Percentiles rank a stretch among this genome's conserved stretches.
These are phyloP conservation scores for Manduca sexta DNA, from an alignment of 1,140 invertebrate genomes.

Conservation along the genomic window DNA sequence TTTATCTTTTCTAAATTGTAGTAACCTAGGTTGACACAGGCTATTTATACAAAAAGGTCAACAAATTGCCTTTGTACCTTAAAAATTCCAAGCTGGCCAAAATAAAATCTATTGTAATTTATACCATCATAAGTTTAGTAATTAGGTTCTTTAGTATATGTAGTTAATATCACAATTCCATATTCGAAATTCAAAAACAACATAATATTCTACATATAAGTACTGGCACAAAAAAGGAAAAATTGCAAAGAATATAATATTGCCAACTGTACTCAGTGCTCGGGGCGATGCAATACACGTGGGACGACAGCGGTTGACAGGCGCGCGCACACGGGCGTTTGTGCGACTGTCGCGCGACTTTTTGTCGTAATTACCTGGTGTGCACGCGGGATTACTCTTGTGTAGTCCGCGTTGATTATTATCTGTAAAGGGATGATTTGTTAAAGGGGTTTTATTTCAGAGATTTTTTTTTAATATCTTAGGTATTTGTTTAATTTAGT, in stretches of 20 bases:
- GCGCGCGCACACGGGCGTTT: conserved; percentile 6
- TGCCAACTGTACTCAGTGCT: conserved; percentile 5
- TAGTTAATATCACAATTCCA: no score
- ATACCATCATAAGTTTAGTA: no score
- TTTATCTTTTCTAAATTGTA: not conserved
- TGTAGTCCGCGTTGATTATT: conserved; percentile 4
- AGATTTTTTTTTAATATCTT: no score
- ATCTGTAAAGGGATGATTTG: not conserved
- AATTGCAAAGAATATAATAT: not conserved
- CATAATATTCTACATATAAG: not conserved
- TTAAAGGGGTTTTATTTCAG: not conserved
- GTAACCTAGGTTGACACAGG: no score
- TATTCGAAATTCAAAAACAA: not conserved
- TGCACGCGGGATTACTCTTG: conserved; percentile 10
- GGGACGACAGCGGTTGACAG: conserved; percentile 32
- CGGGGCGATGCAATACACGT: conserved; percentile 36
- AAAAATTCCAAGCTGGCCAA: no score
- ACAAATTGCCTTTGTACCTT: no score
- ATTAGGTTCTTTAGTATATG: no score
- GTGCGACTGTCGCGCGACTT: conserved; percentile 8
- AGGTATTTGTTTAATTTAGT: no score
- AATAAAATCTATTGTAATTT: no score
- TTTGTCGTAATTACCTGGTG: not conserved
- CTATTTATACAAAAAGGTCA: no score
- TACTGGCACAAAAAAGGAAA: not conserved